phyloP scores from a whole-genome alignment of 2,888 invertebrate species.

The Ophion obscuratus region DNA sequence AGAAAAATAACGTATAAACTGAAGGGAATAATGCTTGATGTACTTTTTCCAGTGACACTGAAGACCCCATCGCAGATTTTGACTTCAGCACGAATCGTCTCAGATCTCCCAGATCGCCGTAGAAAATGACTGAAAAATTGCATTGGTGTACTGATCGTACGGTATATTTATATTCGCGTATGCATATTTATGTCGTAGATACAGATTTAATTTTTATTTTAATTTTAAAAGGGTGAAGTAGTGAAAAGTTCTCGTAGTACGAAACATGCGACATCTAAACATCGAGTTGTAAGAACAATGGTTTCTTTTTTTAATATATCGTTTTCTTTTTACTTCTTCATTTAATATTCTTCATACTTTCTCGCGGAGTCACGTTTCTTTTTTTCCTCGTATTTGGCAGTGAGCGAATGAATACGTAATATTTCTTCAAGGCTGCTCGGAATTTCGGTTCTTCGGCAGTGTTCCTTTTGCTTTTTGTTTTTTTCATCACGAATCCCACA shows the following conservation, averaged over 20 bases:
- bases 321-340: constrained; percentile 23
- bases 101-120: constrained; percentile 27
- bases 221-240: constrained; percentile 66
- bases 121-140: constrained; percentile 28
- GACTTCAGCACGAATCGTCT: constrained; percentile 59
- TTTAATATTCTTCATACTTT: constrained; percentile 47
- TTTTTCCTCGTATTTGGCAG: constrained; percentile 44
- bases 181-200: constrained; percentile 29
- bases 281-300: constrained; percentile 73
- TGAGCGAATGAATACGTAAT: constrained; percentile 51
- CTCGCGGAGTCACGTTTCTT: constrained; percentile 40
- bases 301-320: constrained; percentile 32
- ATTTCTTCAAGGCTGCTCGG: constrained; percentile 50
- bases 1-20: neutral
- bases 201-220: neutral
- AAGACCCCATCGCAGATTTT: constrained; percentile 19
- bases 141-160: constrained; percentile 24
- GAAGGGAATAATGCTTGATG: neutral
- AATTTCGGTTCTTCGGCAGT: constrained; percentile 27
- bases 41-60: neutral
- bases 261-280: constrained; percentile 82
- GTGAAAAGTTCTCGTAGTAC: constrained; percentile 76
- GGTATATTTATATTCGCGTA: constrained; percentile 2
- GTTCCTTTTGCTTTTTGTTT: constrained; percentile 21
- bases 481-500: constrained; percentile 53